Conservation (phyloP, 2,797 vertebrate species). For the Vipera latastei region DNA sequence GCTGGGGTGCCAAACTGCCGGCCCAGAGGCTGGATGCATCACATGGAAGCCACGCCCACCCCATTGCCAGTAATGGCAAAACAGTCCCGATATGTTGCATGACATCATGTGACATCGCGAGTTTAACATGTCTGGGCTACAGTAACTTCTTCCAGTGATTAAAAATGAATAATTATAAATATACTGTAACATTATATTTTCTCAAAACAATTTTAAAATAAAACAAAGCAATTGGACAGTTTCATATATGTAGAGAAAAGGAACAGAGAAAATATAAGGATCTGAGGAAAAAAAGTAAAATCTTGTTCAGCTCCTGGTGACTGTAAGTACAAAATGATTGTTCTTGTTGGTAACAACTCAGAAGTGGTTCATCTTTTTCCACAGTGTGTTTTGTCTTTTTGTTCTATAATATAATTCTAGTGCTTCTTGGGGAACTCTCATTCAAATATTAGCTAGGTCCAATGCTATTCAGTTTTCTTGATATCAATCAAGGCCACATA, state of each 20-base stretch:
- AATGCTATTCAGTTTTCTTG: neutral
- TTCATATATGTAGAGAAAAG: neutral
- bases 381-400: neutral
- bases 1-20: no score
- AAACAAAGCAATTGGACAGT: neutral
- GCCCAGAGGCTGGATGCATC: no score
- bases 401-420: neutral
- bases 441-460: neutral
- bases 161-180: neutral
- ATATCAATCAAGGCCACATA: neutral
- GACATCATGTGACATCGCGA: no score
- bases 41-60: no score
- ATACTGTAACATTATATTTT: neutral
- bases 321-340: neutral
- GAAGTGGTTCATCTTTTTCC: neutral
- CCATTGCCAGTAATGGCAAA: no score
- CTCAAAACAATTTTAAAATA: neutral
- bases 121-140: neutral
- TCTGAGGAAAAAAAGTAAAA: neutral
- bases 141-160: neutral
- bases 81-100: no score
- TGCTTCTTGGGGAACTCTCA: neutral
- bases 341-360: neutral
- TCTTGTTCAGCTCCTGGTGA: neutral
- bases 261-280: neutral